phyloP scores from a whole-genome alignment of 2,888 invertebrate genomes.

The Aphodius granarius region DNA sequence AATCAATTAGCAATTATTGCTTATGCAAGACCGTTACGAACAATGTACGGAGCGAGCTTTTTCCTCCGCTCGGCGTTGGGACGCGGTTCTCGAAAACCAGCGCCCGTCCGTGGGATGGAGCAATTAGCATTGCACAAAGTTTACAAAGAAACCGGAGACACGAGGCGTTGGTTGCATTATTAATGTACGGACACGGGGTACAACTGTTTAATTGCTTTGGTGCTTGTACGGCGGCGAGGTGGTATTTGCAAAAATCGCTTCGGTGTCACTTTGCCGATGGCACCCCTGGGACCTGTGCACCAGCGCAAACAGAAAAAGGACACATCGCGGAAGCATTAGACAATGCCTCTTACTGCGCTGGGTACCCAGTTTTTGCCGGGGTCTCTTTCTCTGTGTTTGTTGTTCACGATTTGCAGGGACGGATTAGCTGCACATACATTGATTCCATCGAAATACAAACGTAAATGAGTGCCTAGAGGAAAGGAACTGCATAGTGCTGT shows the following conservation, averaged over 20 bases:
- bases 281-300: not conserved
- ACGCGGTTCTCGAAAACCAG: not conserved
- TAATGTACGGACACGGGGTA: conserved; percentile 9
- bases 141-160: not conserved
- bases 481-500: no score
- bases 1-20: conserved; percentile 14
- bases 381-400: not conserved
- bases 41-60: not conserved
- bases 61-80: not conserved
- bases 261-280: not conserved
- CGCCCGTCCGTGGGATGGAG: not conserved
- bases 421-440: not conserved
- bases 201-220: conserved; percentile 13
- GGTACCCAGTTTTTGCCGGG: not conserved
- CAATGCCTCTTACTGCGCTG: not conserved
- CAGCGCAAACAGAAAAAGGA: not conserved
- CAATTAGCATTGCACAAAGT: not conserved
- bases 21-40: conserved; percentile 10
- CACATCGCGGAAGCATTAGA: not conserved
- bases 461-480: no score
- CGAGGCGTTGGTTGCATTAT: conserved; percentile 9
- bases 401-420: not conserved
- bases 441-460: no score
- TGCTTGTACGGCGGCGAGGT: conserved; percentile 1
- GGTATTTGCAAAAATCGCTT: not conserved